Evolutionary conservation across 2,888 invertebrate species (phyloP), one percentile per base, ranked within the genome.

Genomic region (Sacculina carcini): DNA sequence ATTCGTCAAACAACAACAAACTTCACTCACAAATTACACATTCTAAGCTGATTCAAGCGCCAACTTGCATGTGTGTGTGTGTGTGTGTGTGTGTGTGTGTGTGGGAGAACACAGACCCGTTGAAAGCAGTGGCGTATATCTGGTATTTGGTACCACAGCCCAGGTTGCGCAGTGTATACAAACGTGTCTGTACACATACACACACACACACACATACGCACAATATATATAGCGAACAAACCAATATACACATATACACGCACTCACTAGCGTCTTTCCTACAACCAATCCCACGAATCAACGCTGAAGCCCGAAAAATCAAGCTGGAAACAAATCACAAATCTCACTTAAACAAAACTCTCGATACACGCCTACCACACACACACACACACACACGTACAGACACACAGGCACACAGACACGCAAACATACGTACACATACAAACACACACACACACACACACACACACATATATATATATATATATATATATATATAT

Each of bases 111-210:
- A 50, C 66, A 66, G 66, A 84, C 84, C 79, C 78, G 62, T 92
- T 92, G 65, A 85, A 84, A 55, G 90, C 89, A 10, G 83, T 83
- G 28, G 89, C 83, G 63, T 85, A 86, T 58, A 92, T 78, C 64
- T 89, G 87, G 67, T 92, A 92, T 63, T 83, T 74, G 14, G 89
- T 85, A 57, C 92, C 92, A 64, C 92, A 92, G 67, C 82, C 77
- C 54, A 92, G 68, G 63, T 79, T 82, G 60, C 86, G 85, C 58
- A 90, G 71, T 21, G 83, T 82, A 65, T 65, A 61, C 21, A 53
- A 52, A 9, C 56, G 50, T 2, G 55, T 52, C 42, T 40, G 40
- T 5, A 24, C 5, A 6, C 40, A 12, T 2, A 3, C 14, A 2
- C 23, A n/a, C n/a, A n/a, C 5, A 19, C 53, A 47, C 10, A 54